A percentile compares a stretch with the other conserved stretches of the same genome.
Conservation (phyloP, 2,888 invertebrate genomes). For the Toxonevra muliebris region DNA sequence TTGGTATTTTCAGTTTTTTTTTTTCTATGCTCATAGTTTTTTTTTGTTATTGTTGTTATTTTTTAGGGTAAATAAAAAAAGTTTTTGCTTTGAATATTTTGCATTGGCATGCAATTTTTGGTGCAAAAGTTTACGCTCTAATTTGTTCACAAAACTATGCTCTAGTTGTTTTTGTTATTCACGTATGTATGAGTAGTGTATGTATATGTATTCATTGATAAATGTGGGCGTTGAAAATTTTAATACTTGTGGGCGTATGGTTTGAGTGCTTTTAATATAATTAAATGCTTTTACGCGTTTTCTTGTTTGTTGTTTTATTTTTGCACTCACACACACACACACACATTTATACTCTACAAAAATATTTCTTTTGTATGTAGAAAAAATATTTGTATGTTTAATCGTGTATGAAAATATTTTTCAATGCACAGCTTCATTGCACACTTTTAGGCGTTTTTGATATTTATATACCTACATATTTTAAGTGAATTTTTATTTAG, state of each 20-base stretch:
- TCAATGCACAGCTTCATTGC: too few relatives aligned
- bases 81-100: conserved; percentile 40
- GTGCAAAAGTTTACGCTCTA: too few relatives aligned
- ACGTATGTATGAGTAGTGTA: not conserved
- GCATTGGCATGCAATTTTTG: conserved; percentile 49
- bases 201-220: conserved; percentile 18
- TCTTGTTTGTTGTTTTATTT: not conserved
- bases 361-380: too few relatives aligned
- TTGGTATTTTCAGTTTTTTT: not conserved
- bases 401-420: too few relatives aligned
- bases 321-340: not conserved
- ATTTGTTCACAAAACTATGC: not conserved
- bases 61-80: conserved; percentile 22
- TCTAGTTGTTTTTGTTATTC: not conserved
- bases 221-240: conserved; percentile 17
- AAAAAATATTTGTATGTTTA: too few relatives aligned
- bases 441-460: too few relatives aligned
- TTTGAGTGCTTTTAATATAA: conserved; percentile 30
- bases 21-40: too few relatives aligned
- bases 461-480: too few relatives aligned
- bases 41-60: not conserved
- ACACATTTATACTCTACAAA: not conserved
- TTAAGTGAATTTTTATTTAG: too few relatives aligned
- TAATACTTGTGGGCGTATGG: too few relatives aligned
- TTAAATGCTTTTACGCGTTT: conserved; percentile 31